Percentiles rank a stretch among this genome's conserved stretches.
These are phyloP conservation scores for Spinus pinus DNA, from an alignment of 2,797 vertebrate genomes.

Conservation along the genomic window DNA sequence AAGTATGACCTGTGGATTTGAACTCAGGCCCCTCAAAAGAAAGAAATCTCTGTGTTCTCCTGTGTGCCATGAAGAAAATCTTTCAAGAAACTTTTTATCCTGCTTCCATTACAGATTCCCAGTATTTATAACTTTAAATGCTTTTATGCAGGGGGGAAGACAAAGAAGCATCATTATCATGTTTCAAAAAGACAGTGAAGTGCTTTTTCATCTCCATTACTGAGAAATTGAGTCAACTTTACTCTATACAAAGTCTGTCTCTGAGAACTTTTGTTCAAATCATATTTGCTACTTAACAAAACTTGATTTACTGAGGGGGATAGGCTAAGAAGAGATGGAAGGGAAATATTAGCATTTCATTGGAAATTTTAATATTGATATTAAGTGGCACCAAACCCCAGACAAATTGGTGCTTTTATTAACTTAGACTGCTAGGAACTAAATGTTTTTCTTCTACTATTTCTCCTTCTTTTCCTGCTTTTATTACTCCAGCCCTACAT, in stretches of 20 bases:
- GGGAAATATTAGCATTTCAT: conserved; percentile 30
- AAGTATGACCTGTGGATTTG: background rate
- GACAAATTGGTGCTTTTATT: conserved; percentile 48
- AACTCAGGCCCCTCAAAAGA: background rate
- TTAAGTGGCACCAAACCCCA: background rate
- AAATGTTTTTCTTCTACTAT: conserved; percentile 4
- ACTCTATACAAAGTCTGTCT: conserved; percentile 5
- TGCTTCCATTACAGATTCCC: background rate
- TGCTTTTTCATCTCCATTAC: conserved; percentile 21
- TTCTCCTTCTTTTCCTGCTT: background rate
- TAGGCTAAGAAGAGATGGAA: background rate
- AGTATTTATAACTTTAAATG: background rate
- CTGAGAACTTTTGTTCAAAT: conserved; percentile 39
- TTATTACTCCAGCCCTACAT: background rate
- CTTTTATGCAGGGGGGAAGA: background rate
- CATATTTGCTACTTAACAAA: conserved; percentile 30
- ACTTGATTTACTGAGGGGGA: conserved; percentile 19
- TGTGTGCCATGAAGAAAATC: background rate
- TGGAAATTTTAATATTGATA: conserved; percentile 50
- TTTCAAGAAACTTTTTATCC: background rate
- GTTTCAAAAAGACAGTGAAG: background rate
- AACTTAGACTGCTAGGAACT: conserved; percentile 9
- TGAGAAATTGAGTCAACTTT: conserved; percentile 34
- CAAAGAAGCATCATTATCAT: background rate
- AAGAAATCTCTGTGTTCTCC: background rate